Base-by-base conservation (phyloP, 2,888 invertebrate genomes). In the Steromphala cineraria region DNA sequence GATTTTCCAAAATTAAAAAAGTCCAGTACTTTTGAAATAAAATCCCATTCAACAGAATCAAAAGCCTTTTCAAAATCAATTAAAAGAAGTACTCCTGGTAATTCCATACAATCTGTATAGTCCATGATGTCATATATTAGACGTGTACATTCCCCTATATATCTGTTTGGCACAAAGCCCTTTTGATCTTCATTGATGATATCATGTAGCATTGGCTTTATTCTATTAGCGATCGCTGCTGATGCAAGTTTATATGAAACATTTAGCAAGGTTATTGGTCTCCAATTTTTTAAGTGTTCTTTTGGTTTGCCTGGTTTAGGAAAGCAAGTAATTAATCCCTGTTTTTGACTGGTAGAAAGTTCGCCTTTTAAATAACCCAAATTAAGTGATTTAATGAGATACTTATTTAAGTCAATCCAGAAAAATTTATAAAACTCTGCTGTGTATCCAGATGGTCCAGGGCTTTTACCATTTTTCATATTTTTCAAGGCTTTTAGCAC, bases 21-120 rank as follows among this genome's bases (percentile, higher is more conserved):
- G 10, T 19, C 21, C 28, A 77, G 55, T 24, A 77, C 53, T 5
- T 77, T 77, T 53, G 19, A 21, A 2, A 36, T 52, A 21, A 55
- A 76, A 19, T 31, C 19, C 76, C 76, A 31, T 17, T 46, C 53
- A 2, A 77, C 36, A 5, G 77, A 77, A 55, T 55, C 77, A 10
- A 55, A 77, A 24, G 77, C 56, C 53, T 77, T 55, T 55, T 53
- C 77, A 36, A 77, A 77, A n/a, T 77, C 77, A 17, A 77, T 77
- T 31, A 77, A 28, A 8, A 77, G 53, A n/a, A 55, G 55, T n/a
- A 77, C 17, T 2, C 77, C 77, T 24, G 28, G 53, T 17, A 55
- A 17, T 10, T 77, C 21, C 5, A 19, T 19, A 28, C 17, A 19
- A 13, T 55, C 56, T 31, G 77, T 77, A 55, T 77, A 31, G 19